Conservation (phyloP, 1,140 invertebrate species). For the Adoxophyes honmai region DNA sequence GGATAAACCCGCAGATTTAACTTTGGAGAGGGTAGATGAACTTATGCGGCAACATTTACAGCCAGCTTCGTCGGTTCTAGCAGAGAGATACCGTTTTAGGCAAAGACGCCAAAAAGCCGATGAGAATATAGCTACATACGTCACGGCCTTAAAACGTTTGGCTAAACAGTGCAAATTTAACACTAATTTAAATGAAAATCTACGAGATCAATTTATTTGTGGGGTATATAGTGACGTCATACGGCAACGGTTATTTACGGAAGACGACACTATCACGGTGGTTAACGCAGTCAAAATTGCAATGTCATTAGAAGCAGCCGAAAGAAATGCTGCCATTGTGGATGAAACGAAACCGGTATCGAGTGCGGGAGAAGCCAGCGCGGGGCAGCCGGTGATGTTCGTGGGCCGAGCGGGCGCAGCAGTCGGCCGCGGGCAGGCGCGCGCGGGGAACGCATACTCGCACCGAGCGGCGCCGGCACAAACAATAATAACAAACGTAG, state of each 20-base stretch:
- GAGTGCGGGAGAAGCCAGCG: background rate
- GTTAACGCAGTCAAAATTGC: slow-evolving; percentile 19
- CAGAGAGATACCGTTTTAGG: slow-evolving; percentile 30
- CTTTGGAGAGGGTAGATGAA: background rate
- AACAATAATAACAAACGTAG: too few species aligned
- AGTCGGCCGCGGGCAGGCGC: too few species aligned
- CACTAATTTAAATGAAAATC: slow-evolving; percentile 19
- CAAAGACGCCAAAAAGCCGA: slow-evolving; percentile 17
- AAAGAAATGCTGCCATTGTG: slow-evolving; percentile 21
- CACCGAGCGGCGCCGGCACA: too few species aligned
- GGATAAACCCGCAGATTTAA: background rate
- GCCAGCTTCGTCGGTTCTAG: slow-evolving; percentile 10
- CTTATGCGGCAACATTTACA: slow-evolving; percentile 9
- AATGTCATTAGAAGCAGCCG: slow-evolving; percentile 22
- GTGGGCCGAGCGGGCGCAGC: too few species aligned
- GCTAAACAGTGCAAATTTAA: slow-evolving; percentile 22
- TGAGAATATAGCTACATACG: slow-evolving; percentile 23
- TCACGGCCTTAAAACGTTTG: slow-evolving; percentile 25
- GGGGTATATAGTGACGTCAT: slow-evolving; percentile 26
- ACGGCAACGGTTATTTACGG: slow-evolving; percentile 29
- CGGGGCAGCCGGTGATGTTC: too few species aligned
- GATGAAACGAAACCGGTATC: background rate
- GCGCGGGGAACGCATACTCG: too few species aligned
- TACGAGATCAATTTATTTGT: slow-evolving; percentile 33
- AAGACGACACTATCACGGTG: slow-evolving; percentile 20